A percentile compares a stretch with the other conserved stretches of the same genome.
Evolutionary conservation across 2,888 invertebrate genomes (phyloP).

Genomic region (Eutolmus rufibarbis): DNA sequence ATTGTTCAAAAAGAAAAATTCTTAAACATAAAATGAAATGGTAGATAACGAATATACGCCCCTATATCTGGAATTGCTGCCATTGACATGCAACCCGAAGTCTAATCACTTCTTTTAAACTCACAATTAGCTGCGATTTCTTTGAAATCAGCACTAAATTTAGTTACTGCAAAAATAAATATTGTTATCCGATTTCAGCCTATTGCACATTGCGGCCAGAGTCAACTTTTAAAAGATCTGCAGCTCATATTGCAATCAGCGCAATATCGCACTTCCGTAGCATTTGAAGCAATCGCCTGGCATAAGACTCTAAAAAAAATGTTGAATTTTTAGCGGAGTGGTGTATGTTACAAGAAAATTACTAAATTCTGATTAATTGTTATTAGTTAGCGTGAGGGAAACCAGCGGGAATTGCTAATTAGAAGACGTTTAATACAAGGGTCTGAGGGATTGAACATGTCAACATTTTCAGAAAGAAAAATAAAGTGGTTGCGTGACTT

Average conservation of each 20-base stretch:
- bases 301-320: background rate
- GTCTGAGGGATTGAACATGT: background rate
- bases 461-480: background rate
- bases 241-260: background rate
- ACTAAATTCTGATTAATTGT: background rate
- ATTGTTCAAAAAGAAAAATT: background rate
- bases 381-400: background rate
- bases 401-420: background rate
- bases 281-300: background rate
- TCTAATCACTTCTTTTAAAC: background rate
- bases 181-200: background rate
- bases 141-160: background rate
- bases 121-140: background rate
- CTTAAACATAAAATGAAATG: background rate
- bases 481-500: background rate
- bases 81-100: background rate
- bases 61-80: background rate
- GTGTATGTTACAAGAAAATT: background rate
- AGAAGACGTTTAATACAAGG: background rate
- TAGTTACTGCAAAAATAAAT: background rate
- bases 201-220: background rate
- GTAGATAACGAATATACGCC: background rate
- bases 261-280: background rate
- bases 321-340: background rate
- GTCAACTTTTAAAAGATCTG: background rate